Percentiles rank a stretch among this genome's conserved stretches.
Conservation (phyloP, 1,140 invertebrate species). For the Zelostemma sp. region DNA sequence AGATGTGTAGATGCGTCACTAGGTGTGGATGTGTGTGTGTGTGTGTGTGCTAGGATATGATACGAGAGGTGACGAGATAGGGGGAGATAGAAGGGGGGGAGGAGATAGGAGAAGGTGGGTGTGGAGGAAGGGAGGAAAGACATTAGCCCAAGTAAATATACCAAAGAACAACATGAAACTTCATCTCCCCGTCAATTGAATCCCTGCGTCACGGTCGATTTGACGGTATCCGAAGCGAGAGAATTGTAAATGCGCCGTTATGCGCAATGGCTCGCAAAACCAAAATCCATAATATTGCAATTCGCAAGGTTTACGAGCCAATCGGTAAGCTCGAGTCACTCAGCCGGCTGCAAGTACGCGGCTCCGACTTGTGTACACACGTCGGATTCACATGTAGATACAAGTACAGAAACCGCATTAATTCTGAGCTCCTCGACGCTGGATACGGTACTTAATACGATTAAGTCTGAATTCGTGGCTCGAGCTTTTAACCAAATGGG, state of each 20-base stretch:
- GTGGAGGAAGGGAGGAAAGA: too few relatives aligned
- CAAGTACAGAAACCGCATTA: slow-evolving; percentile 50
- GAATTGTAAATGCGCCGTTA: slow-evolving; percentile 49
- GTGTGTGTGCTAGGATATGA: too few relatives aligned
- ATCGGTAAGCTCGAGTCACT: slow-evolving; percentile 26
- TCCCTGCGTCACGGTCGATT: slow-evolving; percentile 47
- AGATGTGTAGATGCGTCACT: too few relatives aligned
- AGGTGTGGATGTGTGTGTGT: too few relatives aligned
- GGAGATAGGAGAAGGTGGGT: too few relatives aligned
- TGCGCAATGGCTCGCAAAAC: slow-evolving; percentile 50
- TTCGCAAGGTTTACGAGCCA: slow-evolving; percentile 50
- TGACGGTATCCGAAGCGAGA: slow-evolving; percentile 45
- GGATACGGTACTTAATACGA: slow-evolving; percentile 51
- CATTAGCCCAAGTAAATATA: neutral
- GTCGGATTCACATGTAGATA: slow-evolving; percentile 42
- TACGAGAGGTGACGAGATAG: neutral
- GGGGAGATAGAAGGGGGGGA: too few relatives aligned
- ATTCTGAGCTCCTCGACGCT: slow-evolving; percentile 47
- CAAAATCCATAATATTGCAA: slow-evolving; percentile 53
- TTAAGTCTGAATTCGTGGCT: slow-evolving; percentile 50
- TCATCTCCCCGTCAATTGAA: slow-evolving; percentile 48
- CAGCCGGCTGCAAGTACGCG: slow-evolving; percentile 37
- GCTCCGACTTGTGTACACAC: slow-evolving; percentile 38
- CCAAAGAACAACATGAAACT: slow-evolving; percentile 38
- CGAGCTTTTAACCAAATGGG: slow-evolving; percentile 52